Evolutionary conservation across 2,888 invertebrate genomes (phyloP).

Genomic region (Petrolisthes cinctipes): DNA sequence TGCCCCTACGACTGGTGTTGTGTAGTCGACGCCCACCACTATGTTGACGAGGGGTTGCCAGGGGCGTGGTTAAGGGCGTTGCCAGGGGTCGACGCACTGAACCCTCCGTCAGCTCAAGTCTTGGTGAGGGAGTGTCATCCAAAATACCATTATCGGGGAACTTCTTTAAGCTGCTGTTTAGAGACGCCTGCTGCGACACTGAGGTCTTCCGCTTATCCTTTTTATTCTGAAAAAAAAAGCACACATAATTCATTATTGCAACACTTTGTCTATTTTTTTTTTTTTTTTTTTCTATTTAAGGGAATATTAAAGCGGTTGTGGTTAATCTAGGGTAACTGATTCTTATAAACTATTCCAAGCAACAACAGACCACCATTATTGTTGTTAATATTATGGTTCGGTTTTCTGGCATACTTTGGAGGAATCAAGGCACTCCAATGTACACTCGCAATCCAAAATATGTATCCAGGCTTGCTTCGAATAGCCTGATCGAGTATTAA

Average conservation of each 20-base stretch:
- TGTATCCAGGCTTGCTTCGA: too few species aligned
- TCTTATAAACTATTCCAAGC: too few species aligned
- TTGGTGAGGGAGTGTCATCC: slow-evolving; percentile 23
- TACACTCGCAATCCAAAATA: too few species aligned
- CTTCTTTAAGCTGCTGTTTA: slow-evolving; percentile 27
- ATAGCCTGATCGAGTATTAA: too few species aligned
- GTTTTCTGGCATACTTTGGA: too few species aligned
- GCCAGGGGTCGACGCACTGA: not conserved
- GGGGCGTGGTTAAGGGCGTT: not conserved
- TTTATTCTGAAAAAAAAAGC: slow-evolving; percentile 34
- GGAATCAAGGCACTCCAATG: too few species aligned
- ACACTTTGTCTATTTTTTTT: not conserved
- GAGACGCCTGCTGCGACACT: not conserved
- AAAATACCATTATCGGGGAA: not conserved
- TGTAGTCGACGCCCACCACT: slow-evolving; percentile 6
- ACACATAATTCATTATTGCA: too few species aligned
- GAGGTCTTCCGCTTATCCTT: slow-evolving; percentile 29
- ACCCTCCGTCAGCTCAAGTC: slow-evolving; percentile 25
- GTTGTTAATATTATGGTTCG: too few species aligned
- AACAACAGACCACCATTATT: too few species aligned
- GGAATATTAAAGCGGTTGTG: too few species aligned
- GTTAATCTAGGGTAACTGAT: too few species aligned
- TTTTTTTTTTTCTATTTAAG: not conserved
- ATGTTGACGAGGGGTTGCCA: slow-evolving; percentile 26
- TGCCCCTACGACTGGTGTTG: slow-evolving; percentile 4